These are phyloP conservation scores for Rhagophthalmus giganteus DNA, from an alignment of 2,888 invertebrate species.

Conservation along the genomic window DNA sequence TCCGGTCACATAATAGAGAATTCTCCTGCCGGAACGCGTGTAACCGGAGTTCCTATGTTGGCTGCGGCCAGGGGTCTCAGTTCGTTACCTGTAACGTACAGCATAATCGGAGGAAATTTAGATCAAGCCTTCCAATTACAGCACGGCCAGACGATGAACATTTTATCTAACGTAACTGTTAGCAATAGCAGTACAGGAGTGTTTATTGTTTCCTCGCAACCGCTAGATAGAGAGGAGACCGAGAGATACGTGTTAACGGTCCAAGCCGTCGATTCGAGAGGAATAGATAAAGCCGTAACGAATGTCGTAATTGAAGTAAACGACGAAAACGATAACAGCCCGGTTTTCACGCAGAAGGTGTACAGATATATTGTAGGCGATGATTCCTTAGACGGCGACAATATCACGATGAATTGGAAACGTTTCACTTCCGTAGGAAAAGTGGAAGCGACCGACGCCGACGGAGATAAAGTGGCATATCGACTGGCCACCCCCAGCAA, in stretches of 20 bases:
- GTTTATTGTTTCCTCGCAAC: constrained; percentile 72
- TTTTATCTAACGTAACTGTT: constrained; percentile 57
- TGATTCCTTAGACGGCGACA: constrained; percentile 61
- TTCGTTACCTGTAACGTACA: constrained; percentile 73
- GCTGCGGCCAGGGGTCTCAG: constrained; percentile 71
- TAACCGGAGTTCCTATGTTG: constrained; percentile 72
- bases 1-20: constrained; percentile 80
- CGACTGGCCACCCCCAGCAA: constrained; percentile 79
- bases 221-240: constrained; percentile 78
- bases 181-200: constrained; percentile 65
- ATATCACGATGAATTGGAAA: constrained; percentile 69
- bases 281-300: constrained; percentile 80
- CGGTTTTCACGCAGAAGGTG: constrained; percentile 75
- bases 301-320: constrained; percentile 74
- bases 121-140: constrained; percentile 74
- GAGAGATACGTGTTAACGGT: constrained; percentile 73
- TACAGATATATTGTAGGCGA: constrained; percentile 79
- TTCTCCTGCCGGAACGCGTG: constrained; percentile 69
- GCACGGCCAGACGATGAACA: constrained; percentile 58
- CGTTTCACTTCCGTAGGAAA: constrained; percentile 82
- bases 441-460: constrained; percentile 85
- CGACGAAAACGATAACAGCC: constrained; percentile 92
- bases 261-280: constrained; percentile 78
- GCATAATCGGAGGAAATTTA: constrained; percentile 77
- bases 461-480: constrained; percentile 91